Evolutionary conservation across 2,888 invertebrate genomes (phyloP).

Genomic region (Globia sparganii): DNA sequence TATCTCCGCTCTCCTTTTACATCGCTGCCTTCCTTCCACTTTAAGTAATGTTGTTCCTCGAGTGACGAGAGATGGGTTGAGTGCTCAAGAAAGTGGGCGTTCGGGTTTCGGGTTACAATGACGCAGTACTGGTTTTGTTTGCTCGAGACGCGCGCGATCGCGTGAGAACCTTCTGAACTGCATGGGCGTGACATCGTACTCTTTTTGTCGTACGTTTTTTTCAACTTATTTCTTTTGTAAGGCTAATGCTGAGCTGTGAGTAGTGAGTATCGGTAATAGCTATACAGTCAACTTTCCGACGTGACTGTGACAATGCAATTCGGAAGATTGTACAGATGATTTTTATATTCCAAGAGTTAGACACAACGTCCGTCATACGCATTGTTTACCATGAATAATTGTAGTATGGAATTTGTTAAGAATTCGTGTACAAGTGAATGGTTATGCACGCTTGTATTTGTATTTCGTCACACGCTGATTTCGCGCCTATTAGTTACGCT

Average conservation of each 20-base stretch:
- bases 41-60: conserved; percentile 45
- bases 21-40: conserved; percentile 70
- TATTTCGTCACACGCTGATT: conserved; percentile 67
- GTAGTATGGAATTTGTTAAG: conserved; percentile 53
- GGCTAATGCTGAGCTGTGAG: conserved; percentile 82
- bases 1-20: conserved; percentile 66
- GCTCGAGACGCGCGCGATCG: conserved; percentile 81
- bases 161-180: conserved; percentile 89
- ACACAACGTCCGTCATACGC: conserved; percentile 19
- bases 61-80: conserved; percentile 70
- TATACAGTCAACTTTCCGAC: conserved; percentile 77
- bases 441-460: conserved; percentile 64
- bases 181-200: conserved; percentile 89
- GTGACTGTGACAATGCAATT: conserved; percentile 87
- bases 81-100: conserved; percentile 74
- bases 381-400: conserved; percentile 65
- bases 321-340: conserved; percentile 56
- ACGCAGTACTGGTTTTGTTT: conserved; percentile 83
- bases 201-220: conserved; percentile 81
- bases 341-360: conserved; percentile 50
- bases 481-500: conserved; percentile 67
- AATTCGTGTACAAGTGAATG: conserved; percentile 52
- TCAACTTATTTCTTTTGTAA: conserved; percentile 77
- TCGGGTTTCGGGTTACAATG: conserved; percentile 79
- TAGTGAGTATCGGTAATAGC: conserved; percentile 80